A percentile compares a stretch with the other conserved stretches of the same genome.
Conservation (phyloP, 2,797 vertebrate genomes). For the Choloepus didactylus region DNA sequence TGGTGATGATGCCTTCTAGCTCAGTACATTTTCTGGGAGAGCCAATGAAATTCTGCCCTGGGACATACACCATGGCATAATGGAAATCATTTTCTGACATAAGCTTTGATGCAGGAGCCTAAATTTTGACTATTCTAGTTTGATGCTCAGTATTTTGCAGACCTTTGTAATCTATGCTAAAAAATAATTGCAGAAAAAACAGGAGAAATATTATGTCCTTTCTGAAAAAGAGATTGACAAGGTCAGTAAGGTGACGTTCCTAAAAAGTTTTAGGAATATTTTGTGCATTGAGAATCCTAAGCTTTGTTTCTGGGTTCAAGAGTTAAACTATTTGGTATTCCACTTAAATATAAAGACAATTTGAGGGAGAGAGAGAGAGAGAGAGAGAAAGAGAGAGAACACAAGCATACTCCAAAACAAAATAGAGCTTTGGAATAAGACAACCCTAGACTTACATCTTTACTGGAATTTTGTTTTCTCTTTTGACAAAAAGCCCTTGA, state of each 20-base stretch:
- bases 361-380: neutral
- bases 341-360: neutral
- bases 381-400: too few species aligned
- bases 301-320: neutral
- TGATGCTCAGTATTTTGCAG: neutral
- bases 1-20: neutral
- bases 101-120: neutral
- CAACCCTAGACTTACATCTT: neutral
- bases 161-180: neutral
- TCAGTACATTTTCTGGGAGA: neutral
- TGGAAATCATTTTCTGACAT: neutral
- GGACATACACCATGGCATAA: neutral
- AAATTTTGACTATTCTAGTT: neutral
- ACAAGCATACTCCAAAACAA: neutral
- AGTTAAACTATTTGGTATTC: neutral
- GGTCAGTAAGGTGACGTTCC: neutral
- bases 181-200: neutral
- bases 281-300: neutral
- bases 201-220: neutral
- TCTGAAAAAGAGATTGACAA: neutral
- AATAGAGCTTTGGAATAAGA: neutral
- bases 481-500: neutral
- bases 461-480: neutral
- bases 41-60: neutral
- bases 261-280: neutral